Conservation (phyloP, 2,797 vertebrate genomes). For the Leucoraja ocellata region DNA sequence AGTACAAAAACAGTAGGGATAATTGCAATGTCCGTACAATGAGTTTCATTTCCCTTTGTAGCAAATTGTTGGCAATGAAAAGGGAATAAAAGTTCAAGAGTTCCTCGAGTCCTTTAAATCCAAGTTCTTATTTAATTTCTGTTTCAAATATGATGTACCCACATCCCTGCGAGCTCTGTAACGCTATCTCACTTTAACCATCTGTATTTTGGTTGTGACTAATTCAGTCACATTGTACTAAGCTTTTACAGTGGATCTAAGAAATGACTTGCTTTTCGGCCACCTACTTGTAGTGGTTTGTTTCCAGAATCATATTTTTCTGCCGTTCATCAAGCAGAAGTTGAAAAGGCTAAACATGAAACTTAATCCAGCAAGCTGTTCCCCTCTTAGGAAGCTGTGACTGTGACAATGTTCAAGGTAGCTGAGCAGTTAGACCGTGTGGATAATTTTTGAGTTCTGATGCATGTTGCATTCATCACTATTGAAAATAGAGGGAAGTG, state of each 20-base stretch:
- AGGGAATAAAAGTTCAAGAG: constrained; percentile 34
- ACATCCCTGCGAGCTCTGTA: constrained; percentile 18
- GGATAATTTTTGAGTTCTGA: neutral
- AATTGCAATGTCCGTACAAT: neutral
- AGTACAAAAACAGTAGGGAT: neutral
- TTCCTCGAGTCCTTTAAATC: constrained; percentile 30
- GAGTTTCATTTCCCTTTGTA: constrained; percentile 20
- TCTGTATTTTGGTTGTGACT: constrained; percentile 33
- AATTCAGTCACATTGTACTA: constrained; percentile 25
- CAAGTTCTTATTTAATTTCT: constrained; percentile 29
- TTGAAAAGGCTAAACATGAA: constrained; percentile 33
- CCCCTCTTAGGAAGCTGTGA: neutral
- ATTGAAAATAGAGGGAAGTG: constrained; percentile 2
- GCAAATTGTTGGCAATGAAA: constrained; percentile 19
- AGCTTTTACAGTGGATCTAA: neutral
- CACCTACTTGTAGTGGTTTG: constrained; percentile 19
- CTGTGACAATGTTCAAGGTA: neutral
- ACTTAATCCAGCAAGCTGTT: neutral
- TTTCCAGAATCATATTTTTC: constrained; percentile 34
- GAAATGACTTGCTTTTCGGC: constrained; percentile 30
- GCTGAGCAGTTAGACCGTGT: neutral
- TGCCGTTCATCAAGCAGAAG: constrained; percentile 13
- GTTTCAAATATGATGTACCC: constrained; percentile 12
- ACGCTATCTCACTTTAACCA: constrained; percentile 30
- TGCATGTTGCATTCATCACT: neutral